phyloP scores from a whole-genome alignment of 2,888 invertebrate genomes.

The Lepetodrilus schrolli region DNA sequence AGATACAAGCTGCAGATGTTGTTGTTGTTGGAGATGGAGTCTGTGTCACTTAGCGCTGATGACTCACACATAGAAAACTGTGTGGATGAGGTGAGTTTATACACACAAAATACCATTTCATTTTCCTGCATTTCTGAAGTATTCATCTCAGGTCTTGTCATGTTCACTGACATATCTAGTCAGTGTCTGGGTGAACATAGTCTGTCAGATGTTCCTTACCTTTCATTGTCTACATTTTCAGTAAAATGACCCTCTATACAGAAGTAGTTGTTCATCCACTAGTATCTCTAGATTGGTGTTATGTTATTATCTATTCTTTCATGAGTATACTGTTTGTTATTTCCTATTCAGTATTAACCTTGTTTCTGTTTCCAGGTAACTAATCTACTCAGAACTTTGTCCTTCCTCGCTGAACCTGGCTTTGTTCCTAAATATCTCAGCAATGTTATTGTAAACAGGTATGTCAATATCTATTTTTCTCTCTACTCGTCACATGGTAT shows the following conservation, averaged over 20 bases:
- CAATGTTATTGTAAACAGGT: conserved; percentile 53
- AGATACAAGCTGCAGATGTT: conserved; percentile 64
- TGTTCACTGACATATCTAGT: neutral
- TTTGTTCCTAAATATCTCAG: conserved; percentile 56
- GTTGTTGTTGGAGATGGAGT: conserved; percentile 59
- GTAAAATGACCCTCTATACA: too few species aligned
- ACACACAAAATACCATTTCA: neutral
- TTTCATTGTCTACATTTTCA: neutral
- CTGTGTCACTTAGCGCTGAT: conserved; percentile 47
- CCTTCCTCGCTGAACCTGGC: conserved; percentile 57
- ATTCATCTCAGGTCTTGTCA: neutral
- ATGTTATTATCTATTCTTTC: too few species aligned
- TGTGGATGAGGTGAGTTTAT: conserved; percentile 49
- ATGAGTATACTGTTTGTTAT: too few species aligned
- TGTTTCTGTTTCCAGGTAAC: conserved; percentile 55
- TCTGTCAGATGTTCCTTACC: neutral
- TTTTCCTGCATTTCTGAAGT: neutral
- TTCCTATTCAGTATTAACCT: too few species aligned
- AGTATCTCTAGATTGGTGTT: too few species aligned
- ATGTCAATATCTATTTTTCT: too few species aligned
- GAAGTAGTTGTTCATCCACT: too few species aligned
- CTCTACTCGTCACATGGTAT: too few species aligned
- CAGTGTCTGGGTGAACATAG: neutral
- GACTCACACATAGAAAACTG: conserved; percentile 43
- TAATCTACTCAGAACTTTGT: conserved; percentile 57